phyloP scores from a whole-genome alignment of 2,888 invertebrate genomes.

The Endotricha flammealis region DNA sequence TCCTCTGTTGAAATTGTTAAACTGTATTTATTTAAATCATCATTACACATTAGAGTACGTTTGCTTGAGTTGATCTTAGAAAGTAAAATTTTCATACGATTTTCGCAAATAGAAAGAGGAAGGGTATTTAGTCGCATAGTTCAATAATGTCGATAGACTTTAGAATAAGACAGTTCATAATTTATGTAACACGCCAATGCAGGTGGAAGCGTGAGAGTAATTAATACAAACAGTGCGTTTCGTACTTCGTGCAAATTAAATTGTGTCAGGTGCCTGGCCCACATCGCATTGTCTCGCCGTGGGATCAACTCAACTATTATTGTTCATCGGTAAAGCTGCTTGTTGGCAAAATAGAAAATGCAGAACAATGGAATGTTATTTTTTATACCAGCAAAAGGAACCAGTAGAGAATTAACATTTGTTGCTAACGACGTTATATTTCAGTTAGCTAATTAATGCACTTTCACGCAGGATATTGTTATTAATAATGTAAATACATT shows the following conservation, averaged over 20 bases:
- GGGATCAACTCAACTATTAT: constrained; percentile 60
- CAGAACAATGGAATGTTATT: constrained; percentile 55
- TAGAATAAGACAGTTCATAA: constrained; percentile 9
- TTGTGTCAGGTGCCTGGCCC: constrained; percentile 74
- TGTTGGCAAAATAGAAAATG: constrained; percentile 69
- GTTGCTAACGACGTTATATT: no score
- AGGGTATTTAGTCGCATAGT: no score
- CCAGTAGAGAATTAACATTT: constrained; percentile 10
- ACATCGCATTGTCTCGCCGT: constrained; percentile 71
- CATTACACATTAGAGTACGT: no score
- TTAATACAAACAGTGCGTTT: constrained; percentile 45
- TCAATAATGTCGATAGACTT: no score
- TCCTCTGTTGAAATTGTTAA: no score
- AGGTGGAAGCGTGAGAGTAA: constrained; percentile 58
- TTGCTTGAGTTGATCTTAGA: no score
- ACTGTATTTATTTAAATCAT: no score
- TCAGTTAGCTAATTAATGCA: no score
- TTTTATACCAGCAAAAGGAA: constrained; percentile 49
- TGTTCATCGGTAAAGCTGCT: constrained; percentile 51
- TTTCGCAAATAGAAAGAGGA: no score
- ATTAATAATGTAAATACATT: no score
- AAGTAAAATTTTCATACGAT: no score
- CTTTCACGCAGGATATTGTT: no score
- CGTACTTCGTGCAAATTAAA: constrained; percentile 66
- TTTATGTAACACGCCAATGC: constrained; percentile 25